Conservation (phyloP, 2,888 invertebrate species). For the Hedychridium roseum region DNA sequence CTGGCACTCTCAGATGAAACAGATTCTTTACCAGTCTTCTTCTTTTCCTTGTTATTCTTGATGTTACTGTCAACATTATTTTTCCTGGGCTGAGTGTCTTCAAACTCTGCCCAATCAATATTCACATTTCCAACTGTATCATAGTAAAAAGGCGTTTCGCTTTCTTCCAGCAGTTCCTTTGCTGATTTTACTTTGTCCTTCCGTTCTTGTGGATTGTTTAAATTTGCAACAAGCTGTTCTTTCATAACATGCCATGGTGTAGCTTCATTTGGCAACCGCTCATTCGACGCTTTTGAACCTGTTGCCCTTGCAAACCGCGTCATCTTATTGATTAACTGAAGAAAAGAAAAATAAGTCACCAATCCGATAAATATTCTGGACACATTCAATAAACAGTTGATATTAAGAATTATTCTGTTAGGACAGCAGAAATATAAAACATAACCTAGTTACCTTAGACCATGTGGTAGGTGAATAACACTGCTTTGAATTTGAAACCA, state of each 20-base stretch:
- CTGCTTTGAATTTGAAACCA: too few relatives aligned
- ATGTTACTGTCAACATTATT: slow-evolving; percentile 2
- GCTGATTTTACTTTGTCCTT: slow-evolving; percentile 48
- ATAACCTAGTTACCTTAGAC: too few relatives aligned
- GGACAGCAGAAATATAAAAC: too few relatives aligned
- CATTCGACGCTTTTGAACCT: slow-evolving; percentile 79
- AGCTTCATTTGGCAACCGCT: slow-evolving; percentile 72
- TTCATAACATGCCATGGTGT: slow-evolving; percentile 80
- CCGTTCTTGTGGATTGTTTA: slow-evolving; percentile 27
- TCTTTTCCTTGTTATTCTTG: slow-evolving; percentile 17
- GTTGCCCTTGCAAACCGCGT: slow-evolving; percentile 79
- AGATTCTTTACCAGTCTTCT: slow-evolving; percentile 6
- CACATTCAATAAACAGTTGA: too few relatives aligned
- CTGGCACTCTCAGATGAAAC: too few relatives aligned
- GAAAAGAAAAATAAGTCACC: too few relatives aligned
- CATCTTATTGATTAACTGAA: slow-evolving; percentile 63
- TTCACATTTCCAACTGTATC: slow-evolving; percentile 32
- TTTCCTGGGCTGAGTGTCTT: slow-evolving; percentile 23
- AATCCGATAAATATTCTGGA: too few relatives aligned
- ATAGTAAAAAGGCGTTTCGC: slow-evolving; percentile 55
- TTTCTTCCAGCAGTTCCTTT: slow-evolving; percentile 51
- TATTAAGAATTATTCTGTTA: too few relatives aligned
- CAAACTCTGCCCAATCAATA: slow-evolving; percentile 57
- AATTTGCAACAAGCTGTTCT: slow-evolving; percentile 66
- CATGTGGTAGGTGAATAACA: too few relatives aligned